These are phyloP conservation scores for Rachycentron canadum DNA, from an alignment of 2,797 vertebrate species.

Conservation along the genomic window DNA sequence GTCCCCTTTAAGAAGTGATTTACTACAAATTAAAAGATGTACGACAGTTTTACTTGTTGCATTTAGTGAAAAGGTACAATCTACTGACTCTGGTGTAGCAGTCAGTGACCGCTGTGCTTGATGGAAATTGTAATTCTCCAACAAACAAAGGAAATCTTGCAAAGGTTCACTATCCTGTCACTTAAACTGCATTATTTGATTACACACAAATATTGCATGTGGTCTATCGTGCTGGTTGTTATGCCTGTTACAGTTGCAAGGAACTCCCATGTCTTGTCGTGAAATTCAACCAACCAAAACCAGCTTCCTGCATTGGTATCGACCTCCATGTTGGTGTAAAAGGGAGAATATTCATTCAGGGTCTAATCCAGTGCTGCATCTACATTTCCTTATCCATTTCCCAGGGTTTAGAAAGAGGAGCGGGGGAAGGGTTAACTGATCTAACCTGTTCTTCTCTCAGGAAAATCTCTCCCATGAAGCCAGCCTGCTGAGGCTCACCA, in stretches of 20 bases:
- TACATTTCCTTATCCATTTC: conserved; percentile 25
- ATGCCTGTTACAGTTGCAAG: background rate
- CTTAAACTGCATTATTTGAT: background rate
- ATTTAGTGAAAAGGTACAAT: background rate
- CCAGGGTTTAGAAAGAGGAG: background rate
- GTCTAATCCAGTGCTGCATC: conserved; percentile 6
- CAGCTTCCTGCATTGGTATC: background rate
- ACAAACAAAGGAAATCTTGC: background rate
- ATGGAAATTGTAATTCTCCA: background rate
- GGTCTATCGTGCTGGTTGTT: background rate
- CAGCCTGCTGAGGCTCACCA: background rate
- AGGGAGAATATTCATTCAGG: conserved; percentile 9
- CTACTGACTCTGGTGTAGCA: background rate
- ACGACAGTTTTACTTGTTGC: background rate
- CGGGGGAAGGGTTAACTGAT: conserved; percentile 4
- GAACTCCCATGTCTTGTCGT: conserved; percentile 1
- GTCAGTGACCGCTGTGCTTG: background rate
- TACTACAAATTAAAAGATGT: too few relatives aligned
- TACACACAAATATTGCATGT: background rate
- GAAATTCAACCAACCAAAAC: background rate
- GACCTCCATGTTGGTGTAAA: background rate
- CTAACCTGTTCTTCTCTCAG: conserved; percentile 9
- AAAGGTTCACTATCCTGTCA: background rate
- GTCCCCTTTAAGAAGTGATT: too few relatives aligned
- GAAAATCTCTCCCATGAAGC: background rate